Conservation (phyloP, 2,113 vertebrate species). For the Sphyrna mokarran region DNA sequence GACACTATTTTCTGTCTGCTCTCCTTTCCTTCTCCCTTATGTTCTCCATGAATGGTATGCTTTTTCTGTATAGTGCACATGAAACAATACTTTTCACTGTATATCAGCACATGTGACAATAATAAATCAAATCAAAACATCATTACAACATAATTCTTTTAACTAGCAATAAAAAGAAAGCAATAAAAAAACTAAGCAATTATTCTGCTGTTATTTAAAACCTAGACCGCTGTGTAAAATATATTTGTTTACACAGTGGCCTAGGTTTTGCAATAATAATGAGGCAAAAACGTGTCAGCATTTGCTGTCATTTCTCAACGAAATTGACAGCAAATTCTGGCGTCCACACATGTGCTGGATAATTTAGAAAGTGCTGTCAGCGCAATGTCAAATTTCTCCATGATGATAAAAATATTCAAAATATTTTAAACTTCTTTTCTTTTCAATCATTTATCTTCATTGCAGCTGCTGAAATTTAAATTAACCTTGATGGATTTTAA, state of each 20-base stretch:
- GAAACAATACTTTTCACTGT: no score
- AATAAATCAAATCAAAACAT: neutral
- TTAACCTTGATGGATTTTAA: neutral
- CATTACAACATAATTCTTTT: neutral
- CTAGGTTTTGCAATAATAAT: neutral
- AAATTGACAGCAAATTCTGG: neutral
- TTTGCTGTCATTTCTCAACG: neutral
- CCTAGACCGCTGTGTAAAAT: neutral
- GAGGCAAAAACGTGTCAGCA: neutral
- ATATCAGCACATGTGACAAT: no score
- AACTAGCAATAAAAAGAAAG: neutral
- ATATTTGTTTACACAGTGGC: neutral
- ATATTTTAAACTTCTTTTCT: neutral
- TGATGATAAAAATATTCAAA: neutral
- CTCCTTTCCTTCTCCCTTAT: no score
- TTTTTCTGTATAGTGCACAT: no score
- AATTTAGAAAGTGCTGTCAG: neutral
- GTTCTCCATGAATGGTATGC: no score
- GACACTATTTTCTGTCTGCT: no score
- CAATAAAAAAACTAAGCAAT: neutral
- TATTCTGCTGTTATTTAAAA: neutral
- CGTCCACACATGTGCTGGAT: neutral
- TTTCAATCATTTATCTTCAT: neutral
- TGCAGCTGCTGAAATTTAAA: neutral
- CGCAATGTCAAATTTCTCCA: neutral